Percentiles rank a stretch among this genome's conserved stretches.
These are phyloP conservation scores for Zele albiditarsus DNA, from an alignment of 2,888 invertebrate genomes.

Conservation along the genomic window DNA sequence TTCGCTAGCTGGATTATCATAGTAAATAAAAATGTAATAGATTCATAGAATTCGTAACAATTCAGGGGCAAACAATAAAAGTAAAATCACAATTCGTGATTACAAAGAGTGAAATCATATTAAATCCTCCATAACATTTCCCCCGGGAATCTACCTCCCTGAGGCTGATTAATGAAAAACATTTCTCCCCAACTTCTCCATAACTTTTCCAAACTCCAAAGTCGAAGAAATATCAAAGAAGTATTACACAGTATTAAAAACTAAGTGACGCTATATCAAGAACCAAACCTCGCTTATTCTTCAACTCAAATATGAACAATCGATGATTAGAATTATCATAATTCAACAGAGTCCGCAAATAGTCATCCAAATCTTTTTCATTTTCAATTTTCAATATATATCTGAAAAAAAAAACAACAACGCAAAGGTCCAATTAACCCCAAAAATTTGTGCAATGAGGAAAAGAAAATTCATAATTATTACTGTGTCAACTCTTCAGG, in stretches of 20 bases:
- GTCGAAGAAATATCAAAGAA: no score
- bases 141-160: no score
- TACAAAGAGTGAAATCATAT: no score
- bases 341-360: conserved; percentile 84
- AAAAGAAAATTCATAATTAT: conserved; percentile 49
- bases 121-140: no score
- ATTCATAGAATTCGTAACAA: no score
- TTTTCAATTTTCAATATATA: conserved; percentile 80
- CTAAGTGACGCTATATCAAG: background rate
- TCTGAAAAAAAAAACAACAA: conserved; percentile 18
- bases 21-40: background rate
- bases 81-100: no score
- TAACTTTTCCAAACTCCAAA: no score
- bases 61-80: no score
- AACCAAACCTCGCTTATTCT: conserved; percentile 55
- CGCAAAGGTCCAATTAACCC: no score
- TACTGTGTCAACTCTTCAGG: conserved; percentile 82
- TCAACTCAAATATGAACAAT: conserved; percentile 79
- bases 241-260: no score
- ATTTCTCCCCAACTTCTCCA: no score
- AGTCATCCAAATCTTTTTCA: conserved; percentile 83
- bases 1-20: conserved; percentile 46
- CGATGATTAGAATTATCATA: conserved; percentile 80
- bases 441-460: background rate
- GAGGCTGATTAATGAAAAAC: no score